phyloP scores from a whole-genome alignment of 2,113 vertebrate genomes.

The Onychorhynchus coronatus region DNA sequence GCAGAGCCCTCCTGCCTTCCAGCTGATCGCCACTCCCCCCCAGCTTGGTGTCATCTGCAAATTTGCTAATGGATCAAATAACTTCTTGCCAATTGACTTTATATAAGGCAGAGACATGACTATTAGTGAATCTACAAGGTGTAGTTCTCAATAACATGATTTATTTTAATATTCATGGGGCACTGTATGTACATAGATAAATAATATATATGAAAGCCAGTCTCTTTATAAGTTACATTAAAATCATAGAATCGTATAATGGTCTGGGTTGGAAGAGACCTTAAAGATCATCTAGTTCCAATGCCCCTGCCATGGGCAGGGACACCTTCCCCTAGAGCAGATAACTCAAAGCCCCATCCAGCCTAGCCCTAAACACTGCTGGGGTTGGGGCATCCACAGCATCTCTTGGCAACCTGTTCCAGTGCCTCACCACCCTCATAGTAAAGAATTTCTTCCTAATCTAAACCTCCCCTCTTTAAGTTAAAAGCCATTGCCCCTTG shows the following conservation, averaged over 20 bases:
- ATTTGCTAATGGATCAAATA: too few species aligned
- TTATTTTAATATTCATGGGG: neutral
- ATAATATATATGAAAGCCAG: neutral
- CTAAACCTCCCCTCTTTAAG: neutral
- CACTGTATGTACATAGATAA: neutral
- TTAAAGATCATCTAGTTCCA: neutral
- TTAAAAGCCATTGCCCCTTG: neutral
- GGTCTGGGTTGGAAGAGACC: neutral
- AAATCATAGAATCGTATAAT: neutral
- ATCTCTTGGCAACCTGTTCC: neutral
- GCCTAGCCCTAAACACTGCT: neutral
- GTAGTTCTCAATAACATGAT: neutral
- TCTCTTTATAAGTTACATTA: neutral
- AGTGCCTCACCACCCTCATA: neutral
- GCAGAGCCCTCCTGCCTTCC: too few species aligned
- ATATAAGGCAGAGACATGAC: neutral
- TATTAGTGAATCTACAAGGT: constrained; percentile 26
- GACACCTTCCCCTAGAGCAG: neutral
- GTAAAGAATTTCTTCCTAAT: neutral
- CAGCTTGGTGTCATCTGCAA: too few species aligned
- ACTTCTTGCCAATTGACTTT: neutral
- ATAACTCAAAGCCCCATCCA: neutral
- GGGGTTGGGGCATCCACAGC: neutral
- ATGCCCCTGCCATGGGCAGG: neutral
- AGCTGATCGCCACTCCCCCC: too few species aligned